Conservation (phyloP, 1,140 invertebrate species). For the Procambarus virginalis region DNA sequence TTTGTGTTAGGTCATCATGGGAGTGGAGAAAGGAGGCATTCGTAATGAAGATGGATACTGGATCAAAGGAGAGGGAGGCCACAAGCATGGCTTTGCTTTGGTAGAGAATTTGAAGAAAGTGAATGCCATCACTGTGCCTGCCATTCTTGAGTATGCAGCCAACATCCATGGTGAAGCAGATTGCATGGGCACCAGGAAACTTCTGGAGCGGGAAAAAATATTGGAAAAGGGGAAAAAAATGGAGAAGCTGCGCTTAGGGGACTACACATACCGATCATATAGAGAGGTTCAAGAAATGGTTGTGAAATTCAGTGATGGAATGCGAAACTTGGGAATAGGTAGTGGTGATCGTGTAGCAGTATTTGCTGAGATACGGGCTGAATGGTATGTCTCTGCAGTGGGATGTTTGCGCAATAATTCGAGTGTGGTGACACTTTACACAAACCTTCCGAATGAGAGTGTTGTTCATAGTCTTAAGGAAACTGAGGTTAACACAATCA, state of each 20-base stretch:
- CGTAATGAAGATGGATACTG: constrained; percentile 41
- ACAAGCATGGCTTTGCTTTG: constrained; percentile 56
- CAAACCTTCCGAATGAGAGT: constrained; percentile 69
- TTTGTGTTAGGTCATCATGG: constrained; percentile 44
- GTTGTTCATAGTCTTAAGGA: constrained; percentile 68
- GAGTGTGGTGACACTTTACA: constrained; percentile 71
- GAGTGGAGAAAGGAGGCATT: constrained; percentile 39
- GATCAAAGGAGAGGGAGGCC: constrained; percentile 62
- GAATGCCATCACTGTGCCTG: constrained; percentile 57
- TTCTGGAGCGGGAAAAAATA: constrained; percentile 41
- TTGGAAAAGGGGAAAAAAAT: constrained; percentile 60
- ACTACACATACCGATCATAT: constrained; percentile 75
- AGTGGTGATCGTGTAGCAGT: constrained; percentile 73
- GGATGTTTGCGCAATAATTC: constrained; percentile 73
- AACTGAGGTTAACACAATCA: constrained; percentile 67
- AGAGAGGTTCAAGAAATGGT: constrained; percentile 73
- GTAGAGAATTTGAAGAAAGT: constrained; percentile 31
- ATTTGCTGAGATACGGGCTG: constrained; percentile 76
- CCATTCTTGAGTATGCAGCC: constrained; percentile 62
- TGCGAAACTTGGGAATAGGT: constrained; percentile 72
- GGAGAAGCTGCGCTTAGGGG: constrained; percentile 68
- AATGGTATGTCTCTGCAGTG: constrained; percentile 76
- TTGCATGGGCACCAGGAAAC: constrained; percentile 67
- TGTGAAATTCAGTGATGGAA: constrained; percentile 72
- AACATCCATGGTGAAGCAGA: constrained; percentile 57